A percentile compares a stretch with the other conserved stretches of the same genome.
Conservation (phyloP, 2,888 invertebrate genomes). For the Mythimna albipuncta region DNA sequence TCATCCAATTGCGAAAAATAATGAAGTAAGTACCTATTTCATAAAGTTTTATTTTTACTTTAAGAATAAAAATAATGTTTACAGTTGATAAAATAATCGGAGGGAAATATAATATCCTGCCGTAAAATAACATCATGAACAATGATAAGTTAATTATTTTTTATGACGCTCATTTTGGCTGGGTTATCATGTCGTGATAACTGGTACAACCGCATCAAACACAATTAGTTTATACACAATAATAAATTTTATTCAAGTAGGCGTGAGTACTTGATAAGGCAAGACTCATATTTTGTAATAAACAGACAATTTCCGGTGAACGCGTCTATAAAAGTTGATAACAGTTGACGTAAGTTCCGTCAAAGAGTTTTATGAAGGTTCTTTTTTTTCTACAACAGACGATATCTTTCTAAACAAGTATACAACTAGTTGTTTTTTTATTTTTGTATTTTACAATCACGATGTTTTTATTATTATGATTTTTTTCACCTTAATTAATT, state of each 20-base stretch:
- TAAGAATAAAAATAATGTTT: background rate
- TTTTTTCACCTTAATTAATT: background rate
- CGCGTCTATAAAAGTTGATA: constrained; percentile 53
- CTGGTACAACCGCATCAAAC: constrained; percentile 36
- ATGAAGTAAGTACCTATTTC: background rate
- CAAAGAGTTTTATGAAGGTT: constrained; percentile 6
- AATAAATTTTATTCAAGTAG: constrained; percentile 50
- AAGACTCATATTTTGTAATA: constrained; percentile 43
- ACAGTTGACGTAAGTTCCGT: constrained; percentile 52
- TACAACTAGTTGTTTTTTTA: background rate
- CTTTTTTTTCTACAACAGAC: background rate
- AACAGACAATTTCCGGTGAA: constrained; percentile 48
- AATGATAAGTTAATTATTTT: constrained; percentile 40
- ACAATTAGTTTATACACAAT: constrained; percentile 47
- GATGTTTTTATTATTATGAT: background rate
- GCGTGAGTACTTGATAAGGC: constrained; percentile 48
- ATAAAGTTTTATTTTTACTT: background rate
- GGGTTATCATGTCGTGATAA: constrained; percentile 50
- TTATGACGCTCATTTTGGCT: constrained; percentile 25
- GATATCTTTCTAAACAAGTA: background rate
- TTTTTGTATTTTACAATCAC: background rate
- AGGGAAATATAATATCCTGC: constrained; percentile 36
- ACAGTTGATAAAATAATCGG: constrained; percentile 16
- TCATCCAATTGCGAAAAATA: background rate
- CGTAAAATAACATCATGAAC: constrained; percentile 7